These are phyloP conservation scores for Acromyrmex echinatior DNA, from an alignment of 1,140 invertebrate species.

Conservation along the genomic window DNA sequence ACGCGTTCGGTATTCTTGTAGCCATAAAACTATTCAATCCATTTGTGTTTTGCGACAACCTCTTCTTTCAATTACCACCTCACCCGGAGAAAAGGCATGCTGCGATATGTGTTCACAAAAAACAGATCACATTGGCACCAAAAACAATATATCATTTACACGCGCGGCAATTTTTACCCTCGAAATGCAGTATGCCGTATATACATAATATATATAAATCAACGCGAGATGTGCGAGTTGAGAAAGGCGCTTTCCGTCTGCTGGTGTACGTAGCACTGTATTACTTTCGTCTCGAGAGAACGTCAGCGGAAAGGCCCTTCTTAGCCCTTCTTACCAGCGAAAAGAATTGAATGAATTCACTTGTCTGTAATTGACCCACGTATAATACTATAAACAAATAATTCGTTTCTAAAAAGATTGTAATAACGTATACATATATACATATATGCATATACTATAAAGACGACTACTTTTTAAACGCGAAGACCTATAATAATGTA, in stretches of 20 bases:
- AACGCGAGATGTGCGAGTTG: slow-evolving; percentile 40
- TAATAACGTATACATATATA: slow-evolving; percentile 70
- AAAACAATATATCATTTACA: slow-evolving; percentile 46
- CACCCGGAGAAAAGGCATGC: slow-evolving; percentile 72
- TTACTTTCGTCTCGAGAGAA: not conserved
- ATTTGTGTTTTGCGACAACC: not conserved
- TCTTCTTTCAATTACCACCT: slow-evolving; percentile 39
- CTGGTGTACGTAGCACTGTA: not conserved
- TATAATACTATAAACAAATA: slow-evolving; percentile 64
- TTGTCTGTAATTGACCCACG: slow-evolving; percentile 50
- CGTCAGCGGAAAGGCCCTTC: not conserved
- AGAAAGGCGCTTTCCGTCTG: slow-evolving; percentile 21
- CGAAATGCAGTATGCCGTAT: slow-evolving; percentile 52
- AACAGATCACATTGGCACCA: slow-evolving; percentile 49
- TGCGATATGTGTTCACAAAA: slow-evolving; percentile 69
- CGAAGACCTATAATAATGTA: slow-evolving; percentile 68
- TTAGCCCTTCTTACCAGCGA: slow-evolving; percentile 9
- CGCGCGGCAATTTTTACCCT: slow-evolving; percentile 68
- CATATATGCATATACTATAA: slow-evolving; percentile 41
- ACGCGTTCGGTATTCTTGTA: slow-evolving; percentile 17
- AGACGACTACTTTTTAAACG: slow-evolving; percentile 63
- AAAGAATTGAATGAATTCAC: slow-evolving; percentile 24
- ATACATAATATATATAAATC: slow-evolving; percentile 2
- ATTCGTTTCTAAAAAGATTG: slow-evolving; percentile 71
- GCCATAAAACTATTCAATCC: slow-evolving; percentile 14